Percentiles rank a stretch among this genome's conserved stretches.
Evolutionary conservation across 2,797 vertebrate genomes (phyloP).

Genomic region (Salarias fasciatus): DNA sequence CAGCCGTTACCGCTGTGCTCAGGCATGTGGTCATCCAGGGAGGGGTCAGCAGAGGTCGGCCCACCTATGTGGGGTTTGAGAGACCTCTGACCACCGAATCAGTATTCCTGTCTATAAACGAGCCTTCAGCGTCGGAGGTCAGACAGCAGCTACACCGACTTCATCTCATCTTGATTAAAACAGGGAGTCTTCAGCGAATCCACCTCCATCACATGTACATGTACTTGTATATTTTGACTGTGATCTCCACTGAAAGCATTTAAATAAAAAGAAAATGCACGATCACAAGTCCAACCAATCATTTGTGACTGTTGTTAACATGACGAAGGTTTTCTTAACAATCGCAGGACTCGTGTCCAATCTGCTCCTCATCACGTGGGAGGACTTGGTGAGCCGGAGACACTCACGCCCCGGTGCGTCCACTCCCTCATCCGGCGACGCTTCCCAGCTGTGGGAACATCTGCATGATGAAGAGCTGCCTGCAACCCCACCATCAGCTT

Average conservation of each 20-base stretch:
- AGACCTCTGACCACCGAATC: constrained; percentile 43
- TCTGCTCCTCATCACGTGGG: constrained; percentile 4
- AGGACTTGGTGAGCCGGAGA: constrained; percentile 24
- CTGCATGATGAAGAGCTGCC: constrained; percentile 47
- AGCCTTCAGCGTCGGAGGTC: constrained; percentile 11
- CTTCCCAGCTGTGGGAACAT: constrained; percentile 35
- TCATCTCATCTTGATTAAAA: no score
- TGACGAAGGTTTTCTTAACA: not conserved
- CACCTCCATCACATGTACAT: not conserved
- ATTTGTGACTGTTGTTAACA: not conserved
- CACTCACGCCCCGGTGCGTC: constrained; percentile 18
- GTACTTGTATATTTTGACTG: no score
- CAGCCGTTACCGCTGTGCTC: not conserved
- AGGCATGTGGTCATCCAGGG: no score
- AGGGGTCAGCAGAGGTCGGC: constrained; percentile 26
- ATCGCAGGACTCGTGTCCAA: not conserved
- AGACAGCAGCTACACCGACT: not conserved
- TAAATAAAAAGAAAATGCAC: not conserved
- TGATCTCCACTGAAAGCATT: no score
- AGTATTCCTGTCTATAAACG: constrained; percentile 37
- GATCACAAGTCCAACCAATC: not conserved
- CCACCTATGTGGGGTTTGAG: constrained; percentile 1
- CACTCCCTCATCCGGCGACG: not conserved
- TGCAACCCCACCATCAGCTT: constrained; percentile 36
- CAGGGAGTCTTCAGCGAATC: no score